These are phyloP conservation scores for Clanis bilineata DNA, from an alignment of 2,888 invertebrate genomes.

Conservation along the genomic window DNA sequence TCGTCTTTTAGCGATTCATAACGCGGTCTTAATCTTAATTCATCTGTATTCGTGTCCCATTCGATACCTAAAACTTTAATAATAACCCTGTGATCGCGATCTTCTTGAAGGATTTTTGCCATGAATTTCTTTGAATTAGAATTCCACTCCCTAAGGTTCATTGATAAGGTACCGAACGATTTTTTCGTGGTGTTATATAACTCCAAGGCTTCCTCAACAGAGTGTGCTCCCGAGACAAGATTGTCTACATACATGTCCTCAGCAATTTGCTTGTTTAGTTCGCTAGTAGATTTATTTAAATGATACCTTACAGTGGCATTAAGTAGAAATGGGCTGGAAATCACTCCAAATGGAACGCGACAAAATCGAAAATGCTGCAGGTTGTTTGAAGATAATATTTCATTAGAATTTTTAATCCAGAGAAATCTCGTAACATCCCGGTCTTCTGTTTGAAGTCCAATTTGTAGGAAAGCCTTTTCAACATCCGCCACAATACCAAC, in stretches of 20 bases:
- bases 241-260: not conserved
- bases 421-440: not conserved
- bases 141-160: not conserved
- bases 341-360: not conserved
- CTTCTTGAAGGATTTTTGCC: not conserved
- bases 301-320: not conserved
- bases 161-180: not conserved
- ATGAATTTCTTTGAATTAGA: not conserved
- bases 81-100: not conserved
- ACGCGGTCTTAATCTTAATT: not conserved
- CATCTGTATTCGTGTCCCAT: not conserved
- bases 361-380: not conserved
- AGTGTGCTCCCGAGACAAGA: not conserved
- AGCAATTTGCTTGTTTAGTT: not conserved
- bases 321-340: not conserved
- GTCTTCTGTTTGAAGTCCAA: not conserved
- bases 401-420: not conserved
- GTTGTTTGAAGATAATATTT: not conserved
- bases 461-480: too few relatives aligned
- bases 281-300: not conserved
- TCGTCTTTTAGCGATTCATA: not conserved
- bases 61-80: not conserved
- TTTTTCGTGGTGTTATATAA: not conserved
- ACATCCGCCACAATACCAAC: not conserved
- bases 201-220: too few relatives aligned